Evolutionary conservation across 2,797 vertebrate genomes (phyloP).

Genomic region (Tragelaphus oryx): DNA sequence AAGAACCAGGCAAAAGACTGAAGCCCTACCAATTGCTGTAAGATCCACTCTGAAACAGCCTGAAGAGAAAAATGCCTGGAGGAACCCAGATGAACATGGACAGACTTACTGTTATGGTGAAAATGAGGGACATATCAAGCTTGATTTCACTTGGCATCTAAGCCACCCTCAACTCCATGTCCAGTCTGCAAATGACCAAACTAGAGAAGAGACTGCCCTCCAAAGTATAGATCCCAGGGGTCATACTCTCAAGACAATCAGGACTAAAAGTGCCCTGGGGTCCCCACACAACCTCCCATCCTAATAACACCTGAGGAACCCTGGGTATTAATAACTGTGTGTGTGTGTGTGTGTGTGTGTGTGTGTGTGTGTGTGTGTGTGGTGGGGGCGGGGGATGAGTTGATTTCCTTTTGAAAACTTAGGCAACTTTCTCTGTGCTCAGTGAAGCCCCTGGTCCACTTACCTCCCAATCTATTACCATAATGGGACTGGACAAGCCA

Average conservation of each 20-base stretch:
- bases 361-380: background rate
- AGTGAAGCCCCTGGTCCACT: background rate
- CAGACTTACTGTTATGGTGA: background rate
- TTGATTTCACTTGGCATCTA: background rate
- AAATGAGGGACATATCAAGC: background rate
- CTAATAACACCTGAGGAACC: background rate
- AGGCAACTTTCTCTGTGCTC: background rate
- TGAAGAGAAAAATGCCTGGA: background rate
- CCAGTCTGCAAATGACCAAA: background rate
- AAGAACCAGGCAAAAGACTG: background rate
- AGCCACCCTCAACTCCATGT: background rate
- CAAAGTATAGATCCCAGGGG: background rate
- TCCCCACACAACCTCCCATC: background rate
- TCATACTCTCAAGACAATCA: background rate
- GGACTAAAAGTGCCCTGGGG: background rate
- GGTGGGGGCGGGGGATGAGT: rapidly evolving
- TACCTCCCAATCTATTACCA: background rate
- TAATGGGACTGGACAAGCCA: background rate
- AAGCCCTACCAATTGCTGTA: background rate
- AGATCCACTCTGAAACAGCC: background rate
- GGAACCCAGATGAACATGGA: background rate
- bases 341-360: too few species aligned
- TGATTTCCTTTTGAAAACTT: background rate
- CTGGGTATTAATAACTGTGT: background rate
- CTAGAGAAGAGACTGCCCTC: background rate